Evolutionary conservation across 2,888 invertebrate species (phyloP).

Genomic region (Mantis religiosa): DNA sequence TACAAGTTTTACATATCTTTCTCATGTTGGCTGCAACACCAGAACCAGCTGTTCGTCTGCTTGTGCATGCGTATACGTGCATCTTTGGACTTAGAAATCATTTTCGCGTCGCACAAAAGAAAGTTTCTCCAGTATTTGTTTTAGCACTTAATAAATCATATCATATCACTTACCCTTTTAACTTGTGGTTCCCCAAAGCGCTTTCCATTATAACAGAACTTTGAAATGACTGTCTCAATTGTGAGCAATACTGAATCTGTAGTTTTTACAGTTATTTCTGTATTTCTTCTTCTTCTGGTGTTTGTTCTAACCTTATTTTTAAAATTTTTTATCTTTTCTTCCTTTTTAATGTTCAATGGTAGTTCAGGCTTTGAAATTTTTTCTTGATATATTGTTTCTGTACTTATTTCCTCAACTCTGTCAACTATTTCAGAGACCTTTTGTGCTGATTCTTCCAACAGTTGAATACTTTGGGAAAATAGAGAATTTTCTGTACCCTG

Average conservation of each 20-base stretch:
- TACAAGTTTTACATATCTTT: no score
- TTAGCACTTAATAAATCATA: no score
- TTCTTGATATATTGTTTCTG: not conserved
- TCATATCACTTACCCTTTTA: not conserved
- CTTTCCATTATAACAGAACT: constrained; percentile 27
- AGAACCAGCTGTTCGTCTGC: no score
- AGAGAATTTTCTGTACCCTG: not conserved
- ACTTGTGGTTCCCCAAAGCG: not conserved
- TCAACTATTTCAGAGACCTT: not conserved
- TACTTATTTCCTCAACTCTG: not conserved
- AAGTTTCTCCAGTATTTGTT: no score
- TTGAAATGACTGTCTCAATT: constrained; percentile 33
- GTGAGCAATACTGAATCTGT: constrained; percentile 22
- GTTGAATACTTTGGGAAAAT: not conserved
- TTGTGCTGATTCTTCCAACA: not conserved
- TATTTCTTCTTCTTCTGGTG: not conserved
- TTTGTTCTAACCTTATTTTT: not conserved
- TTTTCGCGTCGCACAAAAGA: no score
- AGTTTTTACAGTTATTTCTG: not conserved
- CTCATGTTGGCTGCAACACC: no score
- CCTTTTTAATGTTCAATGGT: not conserved
- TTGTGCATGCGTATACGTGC: no score
- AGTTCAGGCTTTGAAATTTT: not conserved
- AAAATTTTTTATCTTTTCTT: not conserved
- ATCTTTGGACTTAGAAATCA: no score